These are phyloP conservation scores for Barnardius zonarius DNA, from an alignment of 2,113 vertebrate species.

Conservation along the genomic window DNA sequence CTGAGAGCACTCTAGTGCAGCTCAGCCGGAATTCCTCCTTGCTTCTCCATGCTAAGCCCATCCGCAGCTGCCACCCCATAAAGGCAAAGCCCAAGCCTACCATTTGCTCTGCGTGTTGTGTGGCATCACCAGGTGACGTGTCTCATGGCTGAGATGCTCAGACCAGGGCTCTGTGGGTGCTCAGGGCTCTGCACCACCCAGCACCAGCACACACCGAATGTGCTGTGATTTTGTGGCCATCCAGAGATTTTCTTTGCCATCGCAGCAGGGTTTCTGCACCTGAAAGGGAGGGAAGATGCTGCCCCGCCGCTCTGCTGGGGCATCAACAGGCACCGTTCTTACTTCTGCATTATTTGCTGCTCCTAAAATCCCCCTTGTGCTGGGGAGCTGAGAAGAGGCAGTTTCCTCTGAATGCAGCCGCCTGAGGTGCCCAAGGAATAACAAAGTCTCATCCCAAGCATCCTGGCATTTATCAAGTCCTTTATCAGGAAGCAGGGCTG, in stretches of 20 bases:
- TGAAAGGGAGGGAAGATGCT: background rate
- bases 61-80: background rate
- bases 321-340: accelerated
- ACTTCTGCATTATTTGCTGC: background rate
- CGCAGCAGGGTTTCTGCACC: background rate
- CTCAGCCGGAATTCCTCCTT: background rate
- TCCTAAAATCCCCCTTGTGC: background rate
- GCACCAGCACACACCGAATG: background rate
- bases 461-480: background rate
- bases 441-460: background rate
- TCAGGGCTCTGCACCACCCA: background rate
- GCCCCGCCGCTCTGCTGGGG: background rate
- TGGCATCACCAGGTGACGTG: background rate
- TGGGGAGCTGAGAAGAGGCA: background rate
- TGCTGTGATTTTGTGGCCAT: background rate
- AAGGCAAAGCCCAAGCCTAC: background rate
- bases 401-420: background rate
- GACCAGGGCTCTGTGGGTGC: background rate
- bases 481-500: background rate
- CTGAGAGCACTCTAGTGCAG: background rate
- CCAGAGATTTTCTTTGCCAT: background rate
- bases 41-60: background rate
- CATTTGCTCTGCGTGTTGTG: accelerated
- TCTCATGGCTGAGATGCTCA: background rate
- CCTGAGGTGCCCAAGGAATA: accelerated